Base-by-base conservation (phyloP, 1,140 invertebrate species). In the Holcopasites calliopsidis region DNA sequence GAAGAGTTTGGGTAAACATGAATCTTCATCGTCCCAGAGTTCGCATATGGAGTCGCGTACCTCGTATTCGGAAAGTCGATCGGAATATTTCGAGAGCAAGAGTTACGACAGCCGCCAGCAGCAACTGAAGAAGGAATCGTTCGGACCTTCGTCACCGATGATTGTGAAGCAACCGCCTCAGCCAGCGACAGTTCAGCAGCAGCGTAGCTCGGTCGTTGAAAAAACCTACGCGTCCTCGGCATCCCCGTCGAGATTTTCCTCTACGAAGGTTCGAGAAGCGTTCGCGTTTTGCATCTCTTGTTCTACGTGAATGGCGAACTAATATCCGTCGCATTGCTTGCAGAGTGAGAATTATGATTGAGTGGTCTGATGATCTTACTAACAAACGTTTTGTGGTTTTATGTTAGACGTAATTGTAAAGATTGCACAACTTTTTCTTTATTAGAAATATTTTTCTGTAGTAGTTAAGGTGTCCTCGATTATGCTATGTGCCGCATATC, bases 241-340 rank as follows among this genome's bases (percentile, higher is more conserved):
- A 58, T 66, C 54, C 0, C 72, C 79, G 3, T 42, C 64, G 35
- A 82, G 65, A 70, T 85, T 83, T 61, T 80, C 80, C 64, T 80
- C 79, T 47, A 57, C 78, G 73, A 92, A 92, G 91, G 91, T 92
- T 92, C 84, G 90, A 80, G 50, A 75, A 42, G 68, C 65, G 79
- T 58, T 77, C 88, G 83, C 71, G 72, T 74, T 42, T n/a, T 33
- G 33, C 54, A 10, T 40, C 35, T 33, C 58, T 72, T 64, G 28
- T 13, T 5, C 5, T 62, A 18, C 13, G 21, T 21, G 47, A 11
- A 26, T 8, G 10, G 5, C 10, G n/a, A 10, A 52, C 3, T 62
- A 38, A 40, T 7, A 8, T 10, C 16, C 10, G 11, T 10, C 5
- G 3, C 3, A 0, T 44, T 44, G 38, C 18, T 62, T 26, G 58